These are phyloP conservation scores for Castor canadensis DNA, from an alignment of 2,113 vertebrate species.

Conservation along the genomic window DNA sequence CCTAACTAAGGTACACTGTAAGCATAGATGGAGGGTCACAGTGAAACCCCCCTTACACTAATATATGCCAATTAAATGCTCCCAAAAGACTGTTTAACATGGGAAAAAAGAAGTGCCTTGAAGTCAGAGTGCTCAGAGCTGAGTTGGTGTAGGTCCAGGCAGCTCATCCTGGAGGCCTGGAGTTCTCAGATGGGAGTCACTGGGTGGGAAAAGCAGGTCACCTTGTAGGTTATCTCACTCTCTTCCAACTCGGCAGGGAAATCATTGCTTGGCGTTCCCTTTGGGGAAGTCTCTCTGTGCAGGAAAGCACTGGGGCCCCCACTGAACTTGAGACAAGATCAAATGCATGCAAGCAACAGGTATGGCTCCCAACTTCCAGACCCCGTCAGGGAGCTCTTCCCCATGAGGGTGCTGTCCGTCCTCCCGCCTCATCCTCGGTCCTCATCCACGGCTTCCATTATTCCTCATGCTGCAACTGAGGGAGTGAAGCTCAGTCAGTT, in stretches of 20 bases:
- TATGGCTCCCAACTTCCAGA: background rate
- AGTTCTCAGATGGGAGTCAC: background rate
- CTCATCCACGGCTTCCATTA: background rate
- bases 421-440: background rate
- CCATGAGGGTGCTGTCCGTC: background rate
- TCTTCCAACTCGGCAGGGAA: background rate
- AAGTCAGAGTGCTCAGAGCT: background rate
- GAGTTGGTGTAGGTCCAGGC: background rate
- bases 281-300: background rate
- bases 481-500: background rate
- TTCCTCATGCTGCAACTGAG: background rate
- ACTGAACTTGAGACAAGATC: background rate
- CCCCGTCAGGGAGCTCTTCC: background rate
- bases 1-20: too few relatives aligned
- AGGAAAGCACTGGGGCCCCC: background rate
- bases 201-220: background rate
- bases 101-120: too few relatives aligned
- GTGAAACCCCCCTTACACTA: too few relatives aligned
- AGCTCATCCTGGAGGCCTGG: background rate
- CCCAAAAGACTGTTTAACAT: too few relatives aligned
- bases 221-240: accelerated
- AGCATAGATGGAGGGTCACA: too few relatives aligned
- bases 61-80: too few relatives aligned
- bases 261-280: background rate
- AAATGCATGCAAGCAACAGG: background rate